Evolutionary conservation across 1,140 invertebrate species (phyloP), one percentile per base, ranked within the genome.

Genomic region (Dufourea novaeangliae): DNA sequence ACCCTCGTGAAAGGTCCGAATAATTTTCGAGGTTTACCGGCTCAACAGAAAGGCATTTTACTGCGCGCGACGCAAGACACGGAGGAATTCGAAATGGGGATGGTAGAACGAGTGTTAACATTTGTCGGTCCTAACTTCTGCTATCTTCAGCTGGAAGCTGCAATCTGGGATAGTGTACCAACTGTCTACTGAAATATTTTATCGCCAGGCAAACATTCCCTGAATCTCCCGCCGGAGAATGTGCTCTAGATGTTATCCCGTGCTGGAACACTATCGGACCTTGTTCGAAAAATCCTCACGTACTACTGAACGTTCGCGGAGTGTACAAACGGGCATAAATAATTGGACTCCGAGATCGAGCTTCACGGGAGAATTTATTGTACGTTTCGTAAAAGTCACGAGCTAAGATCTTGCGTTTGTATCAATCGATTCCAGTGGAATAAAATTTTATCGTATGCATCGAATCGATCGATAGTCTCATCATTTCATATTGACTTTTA

Each of bases 111-210:
- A 17, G 20, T 17, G 57, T 59, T 59, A 37, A 59, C 57, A 17
- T 59, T 59, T 37, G 20, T 59, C 10, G 27, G 25, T 27, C 17
- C 20, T 50, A 29, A 56, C 54, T 56, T n/a, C 29, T 37, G 32
- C 32, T 8, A 20, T 57, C 27, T 20, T n/a, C 7, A 7, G 14
- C 11, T 20, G 32, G 11, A 37, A 59, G 57, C 57, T 34, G 17
- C 20, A 59, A 37, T 59, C 29, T 22, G 7, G 32, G 2, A 6
- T 50, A 22, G 46, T 50, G 20, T 50, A 50, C 17, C 46, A 50
- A 50, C 46, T 50, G n/a, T 50, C 46, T n/a, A n/a, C 20, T 50
- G 20, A 50, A 50, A 50, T 50, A 50, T 50, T 50, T 50, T 50
- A 50, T n/a, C n/a, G 20, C 46, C 5, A n/a, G 20, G 20, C 20